phyloP scores from a whole-genome alignment of 2,113 vertebrate species.

The Forbesichthys papilliferus region DNA sequence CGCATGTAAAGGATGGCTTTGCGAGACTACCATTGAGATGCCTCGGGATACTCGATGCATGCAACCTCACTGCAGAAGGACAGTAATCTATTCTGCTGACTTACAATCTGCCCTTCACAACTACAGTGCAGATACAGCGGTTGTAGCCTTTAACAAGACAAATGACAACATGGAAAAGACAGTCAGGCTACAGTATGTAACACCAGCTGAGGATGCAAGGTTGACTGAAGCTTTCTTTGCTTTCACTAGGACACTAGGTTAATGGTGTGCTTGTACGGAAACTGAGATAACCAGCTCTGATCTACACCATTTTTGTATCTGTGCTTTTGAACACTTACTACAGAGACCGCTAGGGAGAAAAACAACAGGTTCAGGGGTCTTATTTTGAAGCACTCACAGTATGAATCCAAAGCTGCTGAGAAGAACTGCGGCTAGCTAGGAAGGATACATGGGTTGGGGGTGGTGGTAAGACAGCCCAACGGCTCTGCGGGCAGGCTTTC shows the following conservation, averaged over 20 bases:
- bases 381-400: neutral
- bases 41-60: slow-evolving; percentile 13
- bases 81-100: slow-evolving; percentile 33
- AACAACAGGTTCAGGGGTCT: neutral
- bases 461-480: slow-evolving; percentile 21
- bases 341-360: neutral
- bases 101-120: neutral
- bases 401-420: slow-evolving; percentile 13
- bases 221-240: slow-evolving; percentile 5
- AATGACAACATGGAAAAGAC: neutral
- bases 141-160: neutral
- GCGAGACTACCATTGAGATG: too few relatives aligned
- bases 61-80: slow-evolving; percentile 34
- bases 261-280: slow-evolving; percentile 8
- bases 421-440: slow-evolving; percentile 17
- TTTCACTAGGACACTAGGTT: slow-evolving; percentile 23
- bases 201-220: neutral
- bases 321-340: neutral
- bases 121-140: neutral
- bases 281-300: slow-evolving; percentile 5
- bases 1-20: too few relatives aligned
- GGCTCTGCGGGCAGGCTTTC: slow-evolving; percentile 40
- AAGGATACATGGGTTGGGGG: slow-evolving; percentile 19
- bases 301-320: neutral
- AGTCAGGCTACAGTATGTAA: slow-evolving; percentile 5